A percentile compares a stretch with the other conserved stretches of the same genome.
These are phyloP conservation scores for Sarcophaga rosellei DNA, from an alignment of 2,888 invertebrate genomes.

Conservation along the genomic window DNA sequence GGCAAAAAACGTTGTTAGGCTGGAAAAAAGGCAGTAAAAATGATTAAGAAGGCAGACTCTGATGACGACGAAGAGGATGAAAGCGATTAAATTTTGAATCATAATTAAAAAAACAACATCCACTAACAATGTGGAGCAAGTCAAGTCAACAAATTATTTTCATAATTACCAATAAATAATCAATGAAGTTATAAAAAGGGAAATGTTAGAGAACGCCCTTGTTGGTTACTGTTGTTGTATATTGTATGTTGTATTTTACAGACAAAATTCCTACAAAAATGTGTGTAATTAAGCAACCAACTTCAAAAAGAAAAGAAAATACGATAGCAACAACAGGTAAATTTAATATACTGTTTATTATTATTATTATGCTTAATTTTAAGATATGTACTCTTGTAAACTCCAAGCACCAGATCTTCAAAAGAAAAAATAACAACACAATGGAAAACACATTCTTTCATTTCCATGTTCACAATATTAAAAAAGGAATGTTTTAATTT, in stretches of 20 bases:
- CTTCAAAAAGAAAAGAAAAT: conserved; percentile 9
- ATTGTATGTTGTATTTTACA: conserved; percentile 50
- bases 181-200: background rate
- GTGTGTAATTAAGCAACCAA: conserved; percentile 39
- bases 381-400: too few species aligned
- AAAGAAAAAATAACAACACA: background rate
- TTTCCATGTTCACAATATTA: too few species aligned
- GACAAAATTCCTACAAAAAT: conserved; percentile 56
- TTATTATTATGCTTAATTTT: conserved; percentile 55
- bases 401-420: background rate
- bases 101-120: too few species aligned
- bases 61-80: conserved; percentile 56
- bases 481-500: too few species aligned
- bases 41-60: conserved; percentile 69
- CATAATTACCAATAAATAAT: background rate
- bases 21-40: conserved; percentile 82
- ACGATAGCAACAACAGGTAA: conserved; percentile 29
- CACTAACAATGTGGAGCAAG: too few species aligned
- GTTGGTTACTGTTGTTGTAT: conserved; percentile 33
- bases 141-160: too few species aligned
- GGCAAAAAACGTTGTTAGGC: conserved; percentile 82
- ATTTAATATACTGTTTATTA: conserved; percentile 16
- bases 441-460: too few species aligned
- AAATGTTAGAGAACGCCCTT: background rate
- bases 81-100: too few species aligned